Evolutionary conservation across 1,140 invertebrate species (phyloP), one percentile per base, ranked within the genome.

Genomic region (Apis laboriosa): DNA sequence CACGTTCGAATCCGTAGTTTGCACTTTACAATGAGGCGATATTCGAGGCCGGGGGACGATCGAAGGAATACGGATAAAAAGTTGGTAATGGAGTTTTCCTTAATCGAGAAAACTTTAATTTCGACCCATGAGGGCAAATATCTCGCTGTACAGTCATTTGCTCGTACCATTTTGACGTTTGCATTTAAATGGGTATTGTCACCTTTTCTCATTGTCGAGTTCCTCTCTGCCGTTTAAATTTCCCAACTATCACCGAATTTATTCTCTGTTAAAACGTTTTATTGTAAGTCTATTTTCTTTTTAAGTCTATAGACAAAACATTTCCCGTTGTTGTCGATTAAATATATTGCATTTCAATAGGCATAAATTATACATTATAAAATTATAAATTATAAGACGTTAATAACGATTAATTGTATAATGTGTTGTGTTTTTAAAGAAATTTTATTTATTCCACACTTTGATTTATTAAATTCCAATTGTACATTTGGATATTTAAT

Each of bases 41-140:
- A n/a, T n/a, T 66, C 49, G 17, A 71, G 56, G 55, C 2, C 19
- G 58, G 43, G n/a, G 15, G 7, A 13, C 56, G 63, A 82, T 82
- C 73, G 49, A 12, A 17, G 73, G 73, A 53, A 53, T 49, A 77
- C 56, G 17, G n/a, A 56, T 24, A 58, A 63, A 79, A 85, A 73
- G 24, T 49, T 84, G 17, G 63, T 84, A 76, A 86, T 75, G 9
- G 76, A 84, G 17, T 53, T 85, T 75, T n/a, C 55, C 24, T n/a
- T 64, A 68, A 64, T 55, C 24, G n/a, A 9, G 70, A 28, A 68
- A 84, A 79, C 21, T 80, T 86, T 75, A 84, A 84, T 86, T 84
- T 72, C 71, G 17, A 28, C 19, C 28, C n/a, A 8, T 9, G 17
- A 56, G 15, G 34, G 34, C 34, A 5, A 43, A 43, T 17, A 43